These are phyloP conservation scores for Agrotis exclamationis DNA, from an alignment of 2,888 invertebrate species.

Conservation along the genomic window DNA sequence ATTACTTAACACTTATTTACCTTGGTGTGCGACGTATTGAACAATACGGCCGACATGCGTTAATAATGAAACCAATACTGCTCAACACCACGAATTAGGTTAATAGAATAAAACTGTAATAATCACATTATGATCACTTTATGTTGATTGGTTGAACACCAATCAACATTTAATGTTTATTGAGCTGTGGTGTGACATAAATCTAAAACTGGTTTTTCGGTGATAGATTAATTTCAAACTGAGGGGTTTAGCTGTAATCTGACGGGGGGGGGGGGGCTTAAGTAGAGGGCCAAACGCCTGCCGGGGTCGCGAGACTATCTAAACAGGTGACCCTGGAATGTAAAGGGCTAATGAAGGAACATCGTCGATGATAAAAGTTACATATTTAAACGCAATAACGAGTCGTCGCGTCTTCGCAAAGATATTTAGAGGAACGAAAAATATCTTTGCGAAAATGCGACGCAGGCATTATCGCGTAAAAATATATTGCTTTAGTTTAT, in stretches of 20 bases:
- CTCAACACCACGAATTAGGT: constrained; percentile 18
- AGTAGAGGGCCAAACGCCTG: too few species aligned
- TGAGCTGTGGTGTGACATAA: neutral
- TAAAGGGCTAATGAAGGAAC: too few species aligned
- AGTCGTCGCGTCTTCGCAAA: too few species aligned
- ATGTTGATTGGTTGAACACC: constrained; percentile 12
- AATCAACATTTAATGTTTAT: neutral
- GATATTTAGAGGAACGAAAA: too few species aligned
- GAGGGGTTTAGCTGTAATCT: neutral
- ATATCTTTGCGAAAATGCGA: too few species aligned
- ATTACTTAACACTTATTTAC: constrained; percentile 15
- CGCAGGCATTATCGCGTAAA: too few species aligned
- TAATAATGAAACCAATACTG: constrained; percentile 3
- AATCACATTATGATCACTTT: constrained; percentile 1
- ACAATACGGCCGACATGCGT: neutral
- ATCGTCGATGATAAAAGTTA: too few species aligned
- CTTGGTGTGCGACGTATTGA: neutral
- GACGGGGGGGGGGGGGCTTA: too few species aligned
- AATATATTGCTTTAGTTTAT: too few species aligned
- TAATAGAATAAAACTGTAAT: constrained; percentile 15
- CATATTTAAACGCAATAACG: too few species aligned
- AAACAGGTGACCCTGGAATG: too few species aligned
- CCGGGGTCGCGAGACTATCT: too few species aligned
- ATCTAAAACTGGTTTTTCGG: neutral
- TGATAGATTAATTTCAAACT: neutral